phyloP scores from a whole-genome alignment of 2,888 invertebrate genomes.

The Thelaira solivaga region DNA sequence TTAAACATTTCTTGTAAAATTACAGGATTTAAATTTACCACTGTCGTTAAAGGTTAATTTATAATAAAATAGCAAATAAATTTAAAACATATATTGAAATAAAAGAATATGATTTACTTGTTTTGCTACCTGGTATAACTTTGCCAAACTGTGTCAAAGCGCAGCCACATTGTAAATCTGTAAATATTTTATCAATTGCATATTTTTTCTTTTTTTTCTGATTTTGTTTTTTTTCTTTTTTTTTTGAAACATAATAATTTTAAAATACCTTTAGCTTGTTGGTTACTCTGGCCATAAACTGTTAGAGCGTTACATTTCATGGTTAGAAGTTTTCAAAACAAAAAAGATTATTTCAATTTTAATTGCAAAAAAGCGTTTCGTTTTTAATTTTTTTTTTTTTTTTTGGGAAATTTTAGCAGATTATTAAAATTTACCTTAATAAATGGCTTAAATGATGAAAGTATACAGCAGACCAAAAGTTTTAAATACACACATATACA shows the following conservation, averaged over 20 bases:
- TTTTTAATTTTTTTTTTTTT: conserved; percentile 3
- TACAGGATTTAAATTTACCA: too few species aligned
- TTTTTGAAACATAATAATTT: background rate
- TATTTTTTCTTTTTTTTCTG: too few species aligned
- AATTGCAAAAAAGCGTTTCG: conserved; percentile 21
- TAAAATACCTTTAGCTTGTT: background rate
- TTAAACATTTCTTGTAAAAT: too few species aligned
- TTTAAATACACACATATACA: background rate
- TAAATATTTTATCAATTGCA: conserved; percentile 62
- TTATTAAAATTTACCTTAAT: background rate
- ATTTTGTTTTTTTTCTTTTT: too few species aligned
- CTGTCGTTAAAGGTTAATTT: background rate
- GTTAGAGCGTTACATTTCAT: conserved; percentile 3
- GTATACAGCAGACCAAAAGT: background rate
- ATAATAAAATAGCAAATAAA: background rate
- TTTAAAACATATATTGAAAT: background rate
- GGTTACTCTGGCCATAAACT: background rate
- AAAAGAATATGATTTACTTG: conserved; percentile 36
- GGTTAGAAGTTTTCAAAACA: background rate
- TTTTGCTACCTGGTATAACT: conserved; percentile 71
- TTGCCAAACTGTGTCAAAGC: conserved; percentile 74
- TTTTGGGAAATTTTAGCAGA: too few species aligned
- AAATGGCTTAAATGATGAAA: background rate
- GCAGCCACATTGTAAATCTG: conserved; percentile 76
- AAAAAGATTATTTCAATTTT: background rate